Evolutionary conservation across 2,888 invertebrate genomes (phyloP), one percentile per base, ranked within the genome.

Genomic region (Piscicola geometra): DNA sequence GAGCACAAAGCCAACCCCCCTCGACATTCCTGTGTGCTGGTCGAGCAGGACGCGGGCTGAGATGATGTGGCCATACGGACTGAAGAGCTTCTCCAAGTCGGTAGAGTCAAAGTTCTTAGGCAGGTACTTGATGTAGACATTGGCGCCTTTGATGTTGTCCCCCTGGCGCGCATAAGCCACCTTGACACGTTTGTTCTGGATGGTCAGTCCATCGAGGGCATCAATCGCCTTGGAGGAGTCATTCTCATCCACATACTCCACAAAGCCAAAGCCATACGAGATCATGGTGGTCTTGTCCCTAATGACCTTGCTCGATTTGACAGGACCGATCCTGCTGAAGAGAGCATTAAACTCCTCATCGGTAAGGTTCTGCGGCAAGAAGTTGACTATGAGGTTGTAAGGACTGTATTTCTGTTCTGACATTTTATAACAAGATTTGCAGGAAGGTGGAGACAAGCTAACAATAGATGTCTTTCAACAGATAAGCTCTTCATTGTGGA

Each of bases 211-310:
- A 86, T 95, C 94, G 82, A 94, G 88, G 56, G 91, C 90, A 82
- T 90, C 90, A 80, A 95, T 93, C 69, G 95, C 94, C 81, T 91
- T 89, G 76, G 90, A 86, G 50, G 95, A 94, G 86, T 94, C 93
- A 83, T 91, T 91, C 79, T 92, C 91, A 77, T 90, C 90, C 75
- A 90, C 89, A 86, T 92, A 95, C 86, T 95, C 94, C 66, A 95
- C 93, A 87, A 96, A 96, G 56, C 94, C 96, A 87, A 94, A 96
- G 60, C 96, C 95, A 86, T 92, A 95, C 86, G 94, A 94, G 88
- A 95, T 94, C 71, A 93, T 93, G 86, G 94, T 94, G 89, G 81
- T 77, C 72, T 83, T 83, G 78, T 86, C 85, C 2, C 86, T 80
- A n/a, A 86, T 83, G 82, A 96, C 92, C 82, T 93, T 89, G 85